phyloP scores from a whole-genome alignment of 2,797 vertebrate species.

The Ibycter americanus region DNA sequence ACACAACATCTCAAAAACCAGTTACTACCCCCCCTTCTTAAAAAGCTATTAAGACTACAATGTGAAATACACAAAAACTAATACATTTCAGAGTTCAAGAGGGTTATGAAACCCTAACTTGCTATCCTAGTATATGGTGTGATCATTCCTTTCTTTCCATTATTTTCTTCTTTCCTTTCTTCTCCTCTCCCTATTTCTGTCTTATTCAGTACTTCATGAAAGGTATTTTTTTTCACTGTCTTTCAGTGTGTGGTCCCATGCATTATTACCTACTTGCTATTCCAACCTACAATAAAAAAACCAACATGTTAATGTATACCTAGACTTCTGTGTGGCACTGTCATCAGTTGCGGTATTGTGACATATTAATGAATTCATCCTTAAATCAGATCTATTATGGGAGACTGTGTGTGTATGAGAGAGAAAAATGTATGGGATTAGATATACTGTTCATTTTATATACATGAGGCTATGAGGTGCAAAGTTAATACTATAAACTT shows the following conservation, averaged over 20 bases:
- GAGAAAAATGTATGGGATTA: neutral
- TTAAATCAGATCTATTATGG: neutral
- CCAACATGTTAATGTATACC: neutral
- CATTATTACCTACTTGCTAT: constrained; percentile 29
- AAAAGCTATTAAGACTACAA: neutral
- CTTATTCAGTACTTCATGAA: neutral
- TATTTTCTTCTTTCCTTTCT: neutral
- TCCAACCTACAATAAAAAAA: neutral
- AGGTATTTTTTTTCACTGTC: neutral
- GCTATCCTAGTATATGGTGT: neutral
- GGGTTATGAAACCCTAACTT: neutral
- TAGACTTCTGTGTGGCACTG: neutral
- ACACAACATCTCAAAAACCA: neutral
- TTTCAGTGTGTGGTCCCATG: neutral
- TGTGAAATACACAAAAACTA: neutral
- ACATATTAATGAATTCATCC: constrained; percentile 18
- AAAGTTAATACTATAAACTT: neutral
- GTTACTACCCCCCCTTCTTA: neutral
- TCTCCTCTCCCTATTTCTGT: neutral
- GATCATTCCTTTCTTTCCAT: neutral
- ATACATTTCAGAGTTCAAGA: neutral
- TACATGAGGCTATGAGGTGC: neutral
- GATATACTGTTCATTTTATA: neutral
- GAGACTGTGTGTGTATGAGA: neutral
- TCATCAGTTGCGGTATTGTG: neutral